A percentile compares a stretch with the other conserved stretches of the same genome.
phyloP scores from a whole-genome alignment of 2,888 invertebrate genomes.

The Odontocolon sp. region DNA sequence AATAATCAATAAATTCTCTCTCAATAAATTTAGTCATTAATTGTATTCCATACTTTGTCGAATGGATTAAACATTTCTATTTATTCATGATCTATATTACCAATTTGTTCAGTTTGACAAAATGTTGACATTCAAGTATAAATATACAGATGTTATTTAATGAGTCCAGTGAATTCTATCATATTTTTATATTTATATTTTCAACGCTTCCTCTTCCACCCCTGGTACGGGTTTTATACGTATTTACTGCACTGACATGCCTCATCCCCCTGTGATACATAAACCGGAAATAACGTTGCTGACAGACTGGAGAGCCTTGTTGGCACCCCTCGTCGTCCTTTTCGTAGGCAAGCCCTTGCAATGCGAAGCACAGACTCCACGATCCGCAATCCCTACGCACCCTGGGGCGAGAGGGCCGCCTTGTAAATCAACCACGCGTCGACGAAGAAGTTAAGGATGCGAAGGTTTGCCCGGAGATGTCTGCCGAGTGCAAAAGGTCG shows the following conservation, averaged over 20 bases:
- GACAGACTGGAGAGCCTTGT: slow-evolving; percentile 59
- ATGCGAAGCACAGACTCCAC: slow-evolving; percentile 40
- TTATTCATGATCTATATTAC: too few species aligned
- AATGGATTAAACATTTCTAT: too few species aligned
- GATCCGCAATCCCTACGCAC: slow-evolving; percentile 50
- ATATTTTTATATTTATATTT: slow-evolving; percentile 45
- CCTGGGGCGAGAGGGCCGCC: slow-evolving; percentile 46
- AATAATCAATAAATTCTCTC: too few species aligned
- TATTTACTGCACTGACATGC: slow-evolving; percentile 50
- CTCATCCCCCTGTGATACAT: slow-evolving; percentile 44
- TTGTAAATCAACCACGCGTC: slow-evolving; percentile 75
- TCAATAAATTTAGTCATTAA: too few species aligned
- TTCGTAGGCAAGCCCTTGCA: slow-evolving; percentile 48
- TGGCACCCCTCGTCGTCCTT: slow-evolving; percentile 46
- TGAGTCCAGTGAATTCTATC: too few species aligned
- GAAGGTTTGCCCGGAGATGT: slow-evolving; percentile 58
- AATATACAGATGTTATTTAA: too few species aligned
- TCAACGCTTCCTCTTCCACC: background rate
- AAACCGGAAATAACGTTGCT: slow-evolving; percentile 64
- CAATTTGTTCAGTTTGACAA: too few species aligned
- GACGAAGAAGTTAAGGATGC: slow-evolving; percentile 71
- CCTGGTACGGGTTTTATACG: slow-evolving; percentile 2
- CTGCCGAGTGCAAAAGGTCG: slow-evolving; percentile 70
- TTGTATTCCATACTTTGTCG: too few species aligned
- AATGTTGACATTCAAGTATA: too few species aligned